Evolutionary conservation across 2,888 invertebrate species (phyloP).

Genomic region (Scaptomyza flava): DNA sequence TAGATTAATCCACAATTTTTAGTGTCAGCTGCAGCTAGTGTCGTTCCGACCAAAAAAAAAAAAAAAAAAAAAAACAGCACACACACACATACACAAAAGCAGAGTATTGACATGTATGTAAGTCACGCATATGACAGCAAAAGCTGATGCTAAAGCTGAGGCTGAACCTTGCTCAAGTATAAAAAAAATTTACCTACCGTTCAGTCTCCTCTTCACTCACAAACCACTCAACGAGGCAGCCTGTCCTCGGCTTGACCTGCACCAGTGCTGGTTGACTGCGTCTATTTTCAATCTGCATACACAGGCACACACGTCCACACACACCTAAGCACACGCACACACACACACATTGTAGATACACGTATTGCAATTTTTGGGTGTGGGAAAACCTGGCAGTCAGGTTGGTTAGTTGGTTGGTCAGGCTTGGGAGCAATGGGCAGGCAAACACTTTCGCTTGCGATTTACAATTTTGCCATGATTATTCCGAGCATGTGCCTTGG

Average conservation of each 20-base stretch:
- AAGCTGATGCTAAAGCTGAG: slow-evolving; percentile 9
- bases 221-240: slow-evolving; percentile 22
- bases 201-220: slow-evolving; percentile 21
- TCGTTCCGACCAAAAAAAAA: neutral
- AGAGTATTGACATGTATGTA: slow-evolving; percentile 56
- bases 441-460: slow-evolving; percentile 79
- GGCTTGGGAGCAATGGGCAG: slow-evolving; percentile 20
- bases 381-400: slow-evolving; percentile 9
- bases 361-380: slow-evolving; percentile 18
- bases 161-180: slow-evolving; percentile 25
- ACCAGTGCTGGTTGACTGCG: slow-evolving; percentile 67
- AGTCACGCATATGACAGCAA: slow-evolving; percentile 51
- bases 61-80: slow-evolving; percentile 6
- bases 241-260: slow-evolving; percentile 51
- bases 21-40: slow-evolving; percentile 25
- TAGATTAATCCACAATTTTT: slow-evolving; percentile 13
- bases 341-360: neutral
- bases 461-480: slow-evolving; percentile 80
- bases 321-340: slow-evolving; percentile 13
- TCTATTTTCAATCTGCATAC: slow-evolving; percentile 71
- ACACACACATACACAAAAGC: neutral
- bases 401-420: neutral
- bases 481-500: slow-evolving; percentile 76
- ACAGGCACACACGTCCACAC: slow-evolving; percentile 4
- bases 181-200: slow-evolving; percentile 54